phyloP scores from a whole-genome alignment of 1,140 invertebrate species.

The Drosophila trapezifrons region DNA sequence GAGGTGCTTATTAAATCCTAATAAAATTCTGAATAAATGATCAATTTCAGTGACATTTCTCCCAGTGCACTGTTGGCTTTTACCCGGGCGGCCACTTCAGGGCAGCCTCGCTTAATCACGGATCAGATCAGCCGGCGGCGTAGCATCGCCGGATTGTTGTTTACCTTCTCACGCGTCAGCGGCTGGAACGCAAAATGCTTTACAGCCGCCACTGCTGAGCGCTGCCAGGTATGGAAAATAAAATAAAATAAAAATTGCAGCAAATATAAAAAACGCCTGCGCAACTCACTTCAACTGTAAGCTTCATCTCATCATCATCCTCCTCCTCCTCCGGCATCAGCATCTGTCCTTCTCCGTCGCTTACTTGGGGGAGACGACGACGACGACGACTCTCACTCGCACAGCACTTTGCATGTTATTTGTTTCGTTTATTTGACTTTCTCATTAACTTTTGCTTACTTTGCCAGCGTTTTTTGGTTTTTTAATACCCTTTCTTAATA shows the following conservation, averaged over 20 bases:
- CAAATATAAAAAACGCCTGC: constrained; percentile 57
- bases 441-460: constrained; percentile 80
- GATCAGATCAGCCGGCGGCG: constrained; percentile 38
- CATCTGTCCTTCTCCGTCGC: constrained; percentile 8
- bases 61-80: constrained; percentile 45
- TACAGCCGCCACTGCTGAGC: constrained; percentile 14
- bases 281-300: constrained; percentile 39
- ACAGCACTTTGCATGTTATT: constrained; percentile 74
- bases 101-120: constrained; percentile 59
- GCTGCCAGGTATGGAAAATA: constrained; percentile 29
- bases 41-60: not conserved
- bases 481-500: constrained; percentile 16
- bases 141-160: constrained; percentile 52
- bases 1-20: not conserved
- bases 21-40: not conserved
- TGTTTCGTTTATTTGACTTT: constrained; percentile 81
- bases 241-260: constrained; percentile 27
- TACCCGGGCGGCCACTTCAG: constrained; percentile 45
- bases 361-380: not conserved
- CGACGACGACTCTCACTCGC: constrained; percentile 29
- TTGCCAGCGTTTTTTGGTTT: constrained; percentile 36
- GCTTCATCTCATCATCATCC: constrained; percentile 21
- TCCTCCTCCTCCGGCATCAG: constrained; percentile 1
- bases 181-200: constrained; percentile 66
- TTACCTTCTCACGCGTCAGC: constrained; percentile 60